phyloP scores from a whole-genome alignment of 2,888 invertebrate species.

The Plebejus melissa region DNA sequence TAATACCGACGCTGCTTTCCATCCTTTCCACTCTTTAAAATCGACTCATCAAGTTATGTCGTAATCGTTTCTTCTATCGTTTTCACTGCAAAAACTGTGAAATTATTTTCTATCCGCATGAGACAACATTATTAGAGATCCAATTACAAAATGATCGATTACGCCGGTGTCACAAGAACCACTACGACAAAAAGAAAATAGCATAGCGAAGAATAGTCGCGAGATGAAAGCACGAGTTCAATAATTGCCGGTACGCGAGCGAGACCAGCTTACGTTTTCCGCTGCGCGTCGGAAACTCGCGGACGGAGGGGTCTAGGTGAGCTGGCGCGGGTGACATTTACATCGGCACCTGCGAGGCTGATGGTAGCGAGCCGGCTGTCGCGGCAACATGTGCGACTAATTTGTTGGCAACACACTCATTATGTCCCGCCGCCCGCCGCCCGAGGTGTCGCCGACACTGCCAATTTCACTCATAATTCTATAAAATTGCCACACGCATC shows the following conservation, averaged over 20 bases:
- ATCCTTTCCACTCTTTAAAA: background rate
- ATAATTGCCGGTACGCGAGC: conserved; percentile 16
- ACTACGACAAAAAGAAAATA: conserved; percentile 11
- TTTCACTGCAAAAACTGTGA: conserved; percentile 10
- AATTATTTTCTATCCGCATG: conserved; percentile 23
- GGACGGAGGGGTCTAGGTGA: conserved; percentile 35
- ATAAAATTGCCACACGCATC: conserved; percentile 65
- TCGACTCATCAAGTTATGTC: background rate
- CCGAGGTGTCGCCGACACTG: conserved; percentile 67
- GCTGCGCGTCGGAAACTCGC: background rate
- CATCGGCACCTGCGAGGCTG: conserved; percentile 60
- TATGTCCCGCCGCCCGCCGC: conserved; percentile 60
- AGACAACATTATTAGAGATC: conserved; percentile 21
- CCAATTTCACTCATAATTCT: conserved; percentile 67
- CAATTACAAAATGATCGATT: conserved; percentile 19
- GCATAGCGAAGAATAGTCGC: conserved; percentile 7
- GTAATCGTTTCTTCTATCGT: background rate
- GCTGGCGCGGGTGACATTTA: conserved; percentile 57
- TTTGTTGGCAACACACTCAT: conserved; percentile 70
- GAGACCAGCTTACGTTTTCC: background rate
- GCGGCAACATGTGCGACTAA: conserved; percentile 73
- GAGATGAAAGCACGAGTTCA: conserved; percentile 30
- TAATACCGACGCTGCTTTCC: background rate
- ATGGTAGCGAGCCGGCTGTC: conserved; percentile 65
- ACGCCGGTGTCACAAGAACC: conserved; percentile 43